phyloP scores from a whole-genome alignment of 2,113 vertebrate genomes.

The Nibea albiflora region DNA sequence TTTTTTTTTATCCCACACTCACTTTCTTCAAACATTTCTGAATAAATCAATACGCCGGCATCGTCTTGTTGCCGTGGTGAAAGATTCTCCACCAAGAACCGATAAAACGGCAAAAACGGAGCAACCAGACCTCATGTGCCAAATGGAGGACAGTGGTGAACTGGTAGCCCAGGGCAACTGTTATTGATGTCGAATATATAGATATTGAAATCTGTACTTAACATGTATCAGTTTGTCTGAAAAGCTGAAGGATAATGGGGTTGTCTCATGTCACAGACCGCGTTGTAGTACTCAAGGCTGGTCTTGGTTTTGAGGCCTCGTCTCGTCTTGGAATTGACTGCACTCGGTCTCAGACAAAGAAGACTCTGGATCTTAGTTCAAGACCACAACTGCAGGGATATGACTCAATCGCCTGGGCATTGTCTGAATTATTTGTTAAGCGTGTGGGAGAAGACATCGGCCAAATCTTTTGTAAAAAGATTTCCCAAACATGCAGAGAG shows the following conservation, averaged over 20 bases:
- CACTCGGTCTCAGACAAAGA: too few species aligned
- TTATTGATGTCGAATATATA: too few species aligned
- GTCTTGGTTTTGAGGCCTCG: too few species aligned
- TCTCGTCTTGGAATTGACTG: too few species aligned
- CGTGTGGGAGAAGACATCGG: too few species aligned
- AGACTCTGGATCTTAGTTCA: too few species aligned
- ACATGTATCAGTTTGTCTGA: not conserved
- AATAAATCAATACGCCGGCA: conserved; percentile 29
- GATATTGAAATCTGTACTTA: not conserved
- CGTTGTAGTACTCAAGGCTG: too few species aligned
- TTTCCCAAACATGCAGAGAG: too few species aligned
- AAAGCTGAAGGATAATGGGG: not conserved
- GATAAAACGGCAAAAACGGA: not conserved
- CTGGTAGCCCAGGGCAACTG: not conserved
- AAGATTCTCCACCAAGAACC: not conserved
- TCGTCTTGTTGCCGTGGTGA: conserved; percentile 5
- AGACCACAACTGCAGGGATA: too few species aligned
- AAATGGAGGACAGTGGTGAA: not conserved
- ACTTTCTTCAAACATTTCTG: conserved; percentile 37
- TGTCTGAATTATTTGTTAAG: too few species aligned
- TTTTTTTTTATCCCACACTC: not conserved
- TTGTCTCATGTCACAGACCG: not conserved
- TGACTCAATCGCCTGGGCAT: too few species aligned
- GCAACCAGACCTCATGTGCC: not conserved
- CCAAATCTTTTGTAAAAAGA: too few species aligned